These are phyloP conservation scores for Carcharodon carcharias DNA, from an alignment of 2,797 vertebrate species.

Conservation along the genomic window DNA sequence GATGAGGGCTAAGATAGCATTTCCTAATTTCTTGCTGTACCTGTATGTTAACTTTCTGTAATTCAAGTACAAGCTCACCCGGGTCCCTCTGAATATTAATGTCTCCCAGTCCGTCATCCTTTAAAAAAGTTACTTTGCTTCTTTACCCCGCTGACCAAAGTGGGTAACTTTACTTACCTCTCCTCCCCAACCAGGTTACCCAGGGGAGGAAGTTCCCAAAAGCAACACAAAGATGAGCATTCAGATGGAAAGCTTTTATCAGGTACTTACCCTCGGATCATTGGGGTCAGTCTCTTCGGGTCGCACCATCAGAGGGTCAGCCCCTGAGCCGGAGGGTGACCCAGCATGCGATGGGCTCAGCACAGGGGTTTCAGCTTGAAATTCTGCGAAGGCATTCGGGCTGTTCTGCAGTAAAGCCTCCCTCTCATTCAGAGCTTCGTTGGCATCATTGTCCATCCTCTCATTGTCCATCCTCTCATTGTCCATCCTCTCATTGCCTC, in stretches of 20 bases:
- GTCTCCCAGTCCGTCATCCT: no score
- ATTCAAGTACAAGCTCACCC: no score
- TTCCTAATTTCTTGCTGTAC: no score
- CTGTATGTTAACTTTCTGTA: no score
- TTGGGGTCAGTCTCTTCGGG: not conserved
- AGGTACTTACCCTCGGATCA: not conserved
- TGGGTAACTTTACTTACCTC: no score
- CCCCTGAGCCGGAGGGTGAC: not conserved
- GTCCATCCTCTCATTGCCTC: no score
- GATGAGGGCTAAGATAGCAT: no score
- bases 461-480: not conserved
- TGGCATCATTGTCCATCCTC: not conserved
- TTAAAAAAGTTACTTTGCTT: no score
- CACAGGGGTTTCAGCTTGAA: not conserved
- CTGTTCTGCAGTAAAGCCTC: not conserved
- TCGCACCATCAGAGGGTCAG: not conserved
- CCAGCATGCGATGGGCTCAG: not conserved
- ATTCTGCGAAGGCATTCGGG: not conserved
- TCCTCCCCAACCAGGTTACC: not conserved
- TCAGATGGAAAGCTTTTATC: not conserved
- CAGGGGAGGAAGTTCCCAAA: not conserved
- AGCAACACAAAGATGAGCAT: not conserved
- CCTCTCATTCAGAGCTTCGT: not conserved
- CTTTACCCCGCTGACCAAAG: no score
- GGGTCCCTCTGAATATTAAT: no score